A percentile compares a stretch with the other conserved stretches of the same genome.
phyloP scores from a whole-genome alignment of 2,888 invertebrate species.

The Thumatha senex region DNA sequence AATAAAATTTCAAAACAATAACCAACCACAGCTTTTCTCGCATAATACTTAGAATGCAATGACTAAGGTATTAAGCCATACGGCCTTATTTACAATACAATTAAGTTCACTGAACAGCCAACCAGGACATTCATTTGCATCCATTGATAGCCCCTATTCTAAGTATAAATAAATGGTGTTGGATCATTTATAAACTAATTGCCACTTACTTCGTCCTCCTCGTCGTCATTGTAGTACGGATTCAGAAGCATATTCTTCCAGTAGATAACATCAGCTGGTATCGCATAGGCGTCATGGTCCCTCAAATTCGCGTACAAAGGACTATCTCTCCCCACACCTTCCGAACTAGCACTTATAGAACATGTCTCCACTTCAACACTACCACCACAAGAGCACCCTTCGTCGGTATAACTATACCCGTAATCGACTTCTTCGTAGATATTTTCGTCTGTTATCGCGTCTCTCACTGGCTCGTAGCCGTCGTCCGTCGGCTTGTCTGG shows the following conservation, averaged over 20 bases:
- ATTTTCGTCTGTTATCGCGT: conserved; percentile 74
- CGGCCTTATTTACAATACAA: conserved; percentile 10
- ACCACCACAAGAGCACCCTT: conserved; percentile 74
- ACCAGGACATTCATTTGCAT: conserved; percentile 2
- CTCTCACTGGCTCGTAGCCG: conserved; percentile 76
- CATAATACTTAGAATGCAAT: neutral
- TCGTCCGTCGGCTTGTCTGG: conserved; percentile 73
- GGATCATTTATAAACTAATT: neutral
- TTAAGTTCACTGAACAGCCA: conserved; percentile 7
- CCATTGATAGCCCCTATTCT: conserved; percentile 20
- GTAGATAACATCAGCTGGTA: conserved; percentile 76
- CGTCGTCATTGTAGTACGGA: conserved; percentile 80
- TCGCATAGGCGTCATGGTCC: conserved; percentile 76
- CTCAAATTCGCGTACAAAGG: conserved; percentile 75
- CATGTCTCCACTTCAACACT: conserved; percentile 78
- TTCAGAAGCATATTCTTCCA: conserved; percentile 80
- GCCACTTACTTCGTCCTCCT: conserved; percentile 78
- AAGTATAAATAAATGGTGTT: neutral
- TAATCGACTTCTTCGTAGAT: conserved; percentile 79
- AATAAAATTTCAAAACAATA: neutral
- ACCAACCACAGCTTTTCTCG: neutral
- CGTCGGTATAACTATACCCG: conserved; percentile 69
- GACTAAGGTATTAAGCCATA: neutral
- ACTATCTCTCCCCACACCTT: conserved; percentile 69
- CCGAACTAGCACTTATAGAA: conserved; percentile 74